Conservation (phyloP, 2,888 invertebrate species). For the Apomyelois bistriatella region DNA sequence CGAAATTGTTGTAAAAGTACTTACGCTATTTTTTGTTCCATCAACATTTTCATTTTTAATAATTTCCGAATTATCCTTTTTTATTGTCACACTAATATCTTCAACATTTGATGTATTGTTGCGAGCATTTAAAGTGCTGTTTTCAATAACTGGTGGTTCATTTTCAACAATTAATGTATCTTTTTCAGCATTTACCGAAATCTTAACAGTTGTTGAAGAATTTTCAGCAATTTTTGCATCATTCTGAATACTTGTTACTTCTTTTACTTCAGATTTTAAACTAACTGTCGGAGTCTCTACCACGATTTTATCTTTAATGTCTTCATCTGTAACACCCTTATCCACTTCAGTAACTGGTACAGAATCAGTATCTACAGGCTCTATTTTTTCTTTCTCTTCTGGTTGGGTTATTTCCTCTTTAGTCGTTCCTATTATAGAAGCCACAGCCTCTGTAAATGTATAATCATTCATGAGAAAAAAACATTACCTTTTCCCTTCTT, state of each 20-base stretch:
- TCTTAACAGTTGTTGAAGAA: background rate
- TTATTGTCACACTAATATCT: background rate
- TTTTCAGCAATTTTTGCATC: background rate
- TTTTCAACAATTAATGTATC: background rate
- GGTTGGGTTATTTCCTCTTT: constrained; percentile 16
- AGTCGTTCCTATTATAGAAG: constrained; percentile 58
- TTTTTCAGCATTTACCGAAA: background rate
- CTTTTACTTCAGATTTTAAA: background rate
- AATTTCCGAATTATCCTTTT: background rate
- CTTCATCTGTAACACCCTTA: background rate
- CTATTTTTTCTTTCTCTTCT: constrained; percentile 17
- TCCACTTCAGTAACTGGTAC: background rate
- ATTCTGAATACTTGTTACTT: background rate
- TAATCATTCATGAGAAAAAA: background rate
- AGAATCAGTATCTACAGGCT: background rate
- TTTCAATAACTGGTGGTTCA: background rate
- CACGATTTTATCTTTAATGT: background rate
- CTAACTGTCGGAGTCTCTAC: background rate
- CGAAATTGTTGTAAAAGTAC: background rate
- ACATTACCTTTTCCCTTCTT: too few species aligned
- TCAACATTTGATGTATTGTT: background rate
- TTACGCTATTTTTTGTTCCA: background rate
- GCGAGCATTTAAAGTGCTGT: background rate
- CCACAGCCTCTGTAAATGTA: constrained; percentile 54
- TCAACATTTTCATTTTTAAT: background rate